Evolutionary conservation across 1,140 invertebrate genomes (phyloP).

Genomic region (Brachionus calyciflorus): DNA sequence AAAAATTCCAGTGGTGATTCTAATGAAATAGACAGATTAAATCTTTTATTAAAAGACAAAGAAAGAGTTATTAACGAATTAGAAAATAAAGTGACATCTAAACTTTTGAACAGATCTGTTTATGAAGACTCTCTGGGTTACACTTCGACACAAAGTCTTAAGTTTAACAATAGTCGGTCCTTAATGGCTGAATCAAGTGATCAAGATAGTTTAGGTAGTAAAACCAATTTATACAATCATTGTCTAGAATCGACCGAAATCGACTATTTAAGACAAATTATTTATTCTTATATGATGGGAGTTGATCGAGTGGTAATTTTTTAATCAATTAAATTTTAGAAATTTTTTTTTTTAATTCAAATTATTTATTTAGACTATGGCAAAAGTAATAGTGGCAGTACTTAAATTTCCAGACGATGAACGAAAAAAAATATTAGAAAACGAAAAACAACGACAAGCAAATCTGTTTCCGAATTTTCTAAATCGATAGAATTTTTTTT

Average conservation of each 20-base stretch:
- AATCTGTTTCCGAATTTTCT: slow-evolving; percentile 26
- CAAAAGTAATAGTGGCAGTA: slow-evolving; percentile 37
- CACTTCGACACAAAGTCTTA: neutral
- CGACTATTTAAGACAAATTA: slow-evolving; percentile 40
- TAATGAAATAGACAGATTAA: neutral
- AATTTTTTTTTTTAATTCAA: neutral
- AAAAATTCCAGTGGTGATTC: neutral
- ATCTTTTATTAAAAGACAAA: neutral
- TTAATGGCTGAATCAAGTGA: slow-evolving; percentile 34
- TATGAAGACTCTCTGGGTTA: slow-evolving; percentile 19
- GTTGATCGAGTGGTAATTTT: slow-evolving; percentile 18
- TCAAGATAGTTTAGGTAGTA: slow-evolving; percentile 23
- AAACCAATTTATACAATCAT: slow-evolving; percentile 16
- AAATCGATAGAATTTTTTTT: neutral
- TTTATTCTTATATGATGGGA: slow-evolving; percentile 45
- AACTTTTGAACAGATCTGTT: neutral
- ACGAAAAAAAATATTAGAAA: slow-evolving; percentile 31
- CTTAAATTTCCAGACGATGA: slow-evolving; percentile 35
- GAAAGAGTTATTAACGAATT: neutral
- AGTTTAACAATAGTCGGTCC: neutral
- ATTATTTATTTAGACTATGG: slow-evolving; percentile 35
- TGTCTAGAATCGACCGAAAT: slow-evolving; percentile 44
- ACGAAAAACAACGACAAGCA: neutral
- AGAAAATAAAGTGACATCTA: neutral
- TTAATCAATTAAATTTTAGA: neutral